phyloP scores from a whole-genome alignment of 2,888 invertebrate genomes.

The Tortricodes alternella region DNA sequence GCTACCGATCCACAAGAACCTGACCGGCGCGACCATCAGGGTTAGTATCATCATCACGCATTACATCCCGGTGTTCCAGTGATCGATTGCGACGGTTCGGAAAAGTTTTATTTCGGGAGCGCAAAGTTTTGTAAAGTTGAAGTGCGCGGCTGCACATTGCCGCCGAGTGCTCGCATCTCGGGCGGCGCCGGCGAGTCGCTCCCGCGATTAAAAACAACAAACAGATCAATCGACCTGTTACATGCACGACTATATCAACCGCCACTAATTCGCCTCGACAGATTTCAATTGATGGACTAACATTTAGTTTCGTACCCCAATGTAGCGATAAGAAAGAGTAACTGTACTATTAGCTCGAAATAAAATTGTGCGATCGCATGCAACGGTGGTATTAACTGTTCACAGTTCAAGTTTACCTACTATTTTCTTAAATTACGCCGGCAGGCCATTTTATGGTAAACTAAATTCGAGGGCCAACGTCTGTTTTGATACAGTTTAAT shows the following conservation, averaged over 20 bases:
- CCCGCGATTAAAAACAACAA: constrained; percentile 76
- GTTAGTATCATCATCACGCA: too few species aligned
- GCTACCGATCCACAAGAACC: constrained; percentile 74
- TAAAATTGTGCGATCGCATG: constrained; percentile 80
- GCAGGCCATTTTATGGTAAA: constrained; percentile 56
- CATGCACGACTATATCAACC: constrained; percentile 53
- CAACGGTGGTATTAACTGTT: constrained; percentile 76
- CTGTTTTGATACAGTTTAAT: constrained; percentile 35
- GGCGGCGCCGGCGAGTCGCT: constrained; percentile 75
- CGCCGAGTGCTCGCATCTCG: constrained; percentile 72
- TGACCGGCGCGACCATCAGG: constrained; percentile 76
- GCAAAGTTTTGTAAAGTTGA: constrained; percentile 73
- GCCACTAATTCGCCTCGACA: constrained; percentile 54
- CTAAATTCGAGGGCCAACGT: constrained; percentile 48
- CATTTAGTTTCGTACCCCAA: constrained; percentile 56
- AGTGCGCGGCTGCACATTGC: constrained; percentile 74
- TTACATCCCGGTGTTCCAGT: constrained; percentile 44
- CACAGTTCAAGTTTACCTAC: constrained; percentile 68
- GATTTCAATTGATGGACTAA: constrained; percentile 55
- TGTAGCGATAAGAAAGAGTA: constrained; percentile 73
- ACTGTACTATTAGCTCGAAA: constrained; percentile 71
- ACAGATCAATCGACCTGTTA: constrained; percentile 77
- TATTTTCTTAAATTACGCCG: constrained; percentile 64
- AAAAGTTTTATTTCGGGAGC: constrained; percentile 74
- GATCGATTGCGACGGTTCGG: constrained; percentile 46